A percentile compares a stretch with the other conserved stretches of the same genome.
phyloP scores from a whole-genome alignment of 2,888 invertebrate species.

The Amphimallon solstitiale region DNA sequence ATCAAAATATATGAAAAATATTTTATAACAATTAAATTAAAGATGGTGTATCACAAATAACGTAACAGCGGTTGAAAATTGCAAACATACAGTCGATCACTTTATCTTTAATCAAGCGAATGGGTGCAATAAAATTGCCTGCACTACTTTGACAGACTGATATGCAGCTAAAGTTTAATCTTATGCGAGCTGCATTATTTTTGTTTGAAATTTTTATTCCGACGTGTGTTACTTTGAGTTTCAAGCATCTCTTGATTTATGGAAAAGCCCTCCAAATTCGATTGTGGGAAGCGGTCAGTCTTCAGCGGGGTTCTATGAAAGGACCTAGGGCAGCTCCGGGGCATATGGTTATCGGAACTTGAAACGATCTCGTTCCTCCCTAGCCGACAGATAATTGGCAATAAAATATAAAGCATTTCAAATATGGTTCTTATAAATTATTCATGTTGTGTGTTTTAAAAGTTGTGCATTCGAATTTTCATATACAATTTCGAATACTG shows the following conservation, averaged over 20 bases:
- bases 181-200: slow-evolving; percentile 19
- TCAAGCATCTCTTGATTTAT: slow-evolving; percentile 37
- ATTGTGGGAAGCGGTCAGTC: slow-evolving; percentile 42
- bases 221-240: slow-evolving; percentile 28
- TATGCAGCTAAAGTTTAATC: slow-evolving; percentile 19
- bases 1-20: no score
- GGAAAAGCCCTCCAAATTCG: slow-evolving; percentile 36
- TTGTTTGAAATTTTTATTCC: slow-evolving; percentile 25
- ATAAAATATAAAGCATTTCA: slow-evolving; percentile 35
- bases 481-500: no score
- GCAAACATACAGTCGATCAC: slow-evolving; percentile 2
- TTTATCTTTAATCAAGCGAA: slow-evolving; percentile 22
- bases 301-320: slow-evolving; percentile 40
- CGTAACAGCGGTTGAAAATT: not conserved
- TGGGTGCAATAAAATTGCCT: slow-evolving; percentile 14
- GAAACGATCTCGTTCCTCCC: slow-evolving; percentile 33
- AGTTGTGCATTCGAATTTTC: not conserved
- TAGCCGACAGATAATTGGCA: slow-evolving; percentile 36
- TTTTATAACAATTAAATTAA: no score
- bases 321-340: slow-evolving; percentile 31
- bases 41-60: no score
- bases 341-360: slow-evolving; percentile 38
- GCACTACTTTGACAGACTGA: not conserved
- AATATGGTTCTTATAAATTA: slow-evolving; percentile 33
- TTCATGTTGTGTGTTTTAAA: slow-evolving; percentile 32